These are phyloP conservation scores for Neotoxoptera formosana DNA, from an alignment of 1,140 invertebrate species.

Conservation along the genomic window DNA sequence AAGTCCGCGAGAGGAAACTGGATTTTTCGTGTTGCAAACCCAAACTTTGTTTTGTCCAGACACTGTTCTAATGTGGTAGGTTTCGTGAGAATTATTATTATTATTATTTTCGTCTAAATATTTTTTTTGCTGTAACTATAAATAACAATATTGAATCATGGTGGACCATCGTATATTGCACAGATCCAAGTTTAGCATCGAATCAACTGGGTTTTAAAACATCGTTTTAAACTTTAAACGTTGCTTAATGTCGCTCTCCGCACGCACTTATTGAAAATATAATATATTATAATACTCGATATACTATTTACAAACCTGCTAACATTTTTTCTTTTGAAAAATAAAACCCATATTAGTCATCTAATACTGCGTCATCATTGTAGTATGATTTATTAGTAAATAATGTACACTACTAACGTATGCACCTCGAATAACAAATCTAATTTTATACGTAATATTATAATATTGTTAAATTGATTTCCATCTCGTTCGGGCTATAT, in stretches of 20 bases:
- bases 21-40: neutral
- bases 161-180: neutral
- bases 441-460: too few species aligned
- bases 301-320: neutral
- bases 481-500: neutral
- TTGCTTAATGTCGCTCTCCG: too few species aligned
- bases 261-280: neutral
- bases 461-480: neutral
- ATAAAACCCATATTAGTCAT: too few species aligned
- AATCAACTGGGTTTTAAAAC: neutral
- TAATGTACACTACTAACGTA: accelerated
- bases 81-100: too few species aligned
- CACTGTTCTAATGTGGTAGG: neutral
- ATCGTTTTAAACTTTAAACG: neutral
- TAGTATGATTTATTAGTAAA: neutral
- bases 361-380: neutral
- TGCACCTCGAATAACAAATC: neutral
- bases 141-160: neutral
- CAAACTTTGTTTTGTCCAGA: neutral
- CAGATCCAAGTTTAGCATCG: neutral
- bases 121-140: neutral
- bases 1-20: neutral
- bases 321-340: too few species aligned
- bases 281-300: neutral
- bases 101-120: neutral